Conservation (phyloP, 2,888 invertebrate genomes). For the Mesodorylaimus sp. region DNA sequence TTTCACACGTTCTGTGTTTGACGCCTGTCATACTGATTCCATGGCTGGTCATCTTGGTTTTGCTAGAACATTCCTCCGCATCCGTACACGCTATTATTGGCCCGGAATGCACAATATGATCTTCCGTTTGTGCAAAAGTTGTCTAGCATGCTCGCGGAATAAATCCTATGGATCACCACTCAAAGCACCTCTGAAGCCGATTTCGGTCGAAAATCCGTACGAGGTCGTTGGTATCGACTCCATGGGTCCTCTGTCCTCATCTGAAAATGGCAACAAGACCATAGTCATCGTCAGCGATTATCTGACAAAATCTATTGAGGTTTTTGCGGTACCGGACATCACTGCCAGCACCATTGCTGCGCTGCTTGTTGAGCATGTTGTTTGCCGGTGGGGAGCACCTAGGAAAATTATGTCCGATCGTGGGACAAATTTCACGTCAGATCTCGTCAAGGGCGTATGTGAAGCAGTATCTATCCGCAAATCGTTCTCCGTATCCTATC, state of each 20-base stretch:
- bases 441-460: background rate
- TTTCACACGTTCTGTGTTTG: background rate
- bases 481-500: conserved; percentile 8
- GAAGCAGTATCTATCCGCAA: background rate
- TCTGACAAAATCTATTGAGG: conserved; percentile 16
- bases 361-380: conserved; percentile 9
- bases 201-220: conserved; percentile 14
- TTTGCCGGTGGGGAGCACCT: background rate
- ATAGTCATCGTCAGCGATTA: conserved; percentile 15
- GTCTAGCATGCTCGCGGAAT: too few relatives aligned
- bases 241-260: conserved; percentile 16
- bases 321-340: conserved; percentile 23
- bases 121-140: background rate
- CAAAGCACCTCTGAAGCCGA: conserved; percentile 10
- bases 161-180: too few relatives aligned
- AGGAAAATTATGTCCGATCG: background rate
- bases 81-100: background rate
- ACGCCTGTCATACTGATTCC: background rate
- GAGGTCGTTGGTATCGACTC: conserved; percentile 15
- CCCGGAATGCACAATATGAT: background rate
- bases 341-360: conserved; percentile 22
- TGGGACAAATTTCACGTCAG: background rate
- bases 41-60: conserved; percentile 1
- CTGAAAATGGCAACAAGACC: conserved; percentile 14
- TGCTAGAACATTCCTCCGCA: background rate